A percentile compares a stretch with the other conserved stretches of the same genome.
These are phyloP conservation scores for Trichonephila inaurata DNA, from an alignment of 1,140 invertebrate species.

Conservation along the genomic window DNA sequence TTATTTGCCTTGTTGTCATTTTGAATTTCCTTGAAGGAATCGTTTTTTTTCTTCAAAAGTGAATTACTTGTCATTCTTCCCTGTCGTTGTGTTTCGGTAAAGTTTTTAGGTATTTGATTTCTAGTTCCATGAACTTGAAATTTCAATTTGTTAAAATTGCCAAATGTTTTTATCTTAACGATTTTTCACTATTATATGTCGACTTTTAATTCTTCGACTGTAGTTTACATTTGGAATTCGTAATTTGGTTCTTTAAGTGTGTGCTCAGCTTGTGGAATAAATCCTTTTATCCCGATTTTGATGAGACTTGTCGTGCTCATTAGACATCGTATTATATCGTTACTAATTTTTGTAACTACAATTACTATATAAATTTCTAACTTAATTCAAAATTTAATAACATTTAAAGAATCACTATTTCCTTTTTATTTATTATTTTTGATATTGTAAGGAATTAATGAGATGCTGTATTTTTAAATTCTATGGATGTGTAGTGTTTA, in stretches of 20 bases:
- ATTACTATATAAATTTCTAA: too few species aligned
- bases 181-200: neutral
- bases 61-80: neutral
- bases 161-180: neutral
- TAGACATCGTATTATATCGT: too few species aligned
- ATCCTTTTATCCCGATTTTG: neutral
- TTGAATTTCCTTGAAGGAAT: conserved; percentile 4
- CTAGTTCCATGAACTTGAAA: neutral
- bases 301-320: too few species aligned
- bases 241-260: neutral
- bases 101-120: neutral
- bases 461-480: too few species aligned
- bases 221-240: neutral
- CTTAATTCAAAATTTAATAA: too few species aligned
- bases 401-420: too few species aligned
- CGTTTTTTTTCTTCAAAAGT: neutral
- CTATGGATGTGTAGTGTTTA: too few species aligned
- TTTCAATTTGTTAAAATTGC: neutral
- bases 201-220: neutral
- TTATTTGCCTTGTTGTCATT: conserved; percentile 20
- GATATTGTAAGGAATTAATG: too few species aligned
- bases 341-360: too few species aligned
- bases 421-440: too few species aligned
- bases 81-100: neutral
- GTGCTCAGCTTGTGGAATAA: neutral